Conservation (phyloP, 2,888 invertebrate species). For the Apocheima hispidaria region DNA sequence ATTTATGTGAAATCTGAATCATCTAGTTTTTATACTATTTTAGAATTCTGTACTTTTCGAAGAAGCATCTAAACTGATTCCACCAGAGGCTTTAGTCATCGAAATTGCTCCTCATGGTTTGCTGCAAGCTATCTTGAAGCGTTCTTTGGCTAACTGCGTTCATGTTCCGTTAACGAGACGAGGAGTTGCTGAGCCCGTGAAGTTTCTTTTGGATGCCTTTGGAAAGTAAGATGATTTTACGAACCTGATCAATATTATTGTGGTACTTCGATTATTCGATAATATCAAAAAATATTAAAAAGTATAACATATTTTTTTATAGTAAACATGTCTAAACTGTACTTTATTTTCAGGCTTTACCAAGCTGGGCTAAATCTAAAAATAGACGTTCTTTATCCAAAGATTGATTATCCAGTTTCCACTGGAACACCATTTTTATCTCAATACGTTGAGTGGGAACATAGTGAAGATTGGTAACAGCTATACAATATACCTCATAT, state of each 20-base stretch:
- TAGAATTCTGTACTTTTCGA: conserved; percentile 89
- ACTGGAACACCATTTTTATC: conserved; percentile 92
- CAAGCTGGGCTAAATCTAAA: conserved; percentile 89
- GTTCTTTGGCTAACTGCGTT: conserved; percentile 87
- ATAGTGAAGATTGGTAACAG: conserved; percentile 87
- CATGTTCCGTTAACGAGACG: conserved; percentile 88
- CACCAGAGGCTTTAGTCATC: conserved; percentile 90
- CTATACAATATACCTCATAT: background rate
- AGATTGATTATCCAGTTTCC: conserved; percentile 91
- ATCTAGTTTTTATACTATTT: conserved; percentile 9
- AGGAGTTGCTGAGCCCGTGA: conserved; percentile 85
- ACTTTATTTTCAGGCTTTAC: conserved; percentile 85
- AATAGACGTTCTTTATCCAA: conserved; percentile 89
- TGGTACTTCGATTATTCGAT: too few relatives aligned
- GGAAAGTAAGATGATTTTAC: conserved; percentile 80
- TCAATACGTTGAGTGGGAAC: conserved; percentile 92
- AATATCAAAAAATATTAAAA: too few relatives aligned
- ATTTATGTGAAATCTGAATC: background rate
- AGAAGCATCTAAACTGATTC: conserved; percentile 91
- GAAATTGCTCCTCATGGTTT: conserved; percentile 95
- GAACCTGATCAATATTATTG: too few relatives aligned
- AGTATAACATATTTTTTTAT: too few relatives aligned
- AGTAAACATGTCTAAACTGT: background rate
- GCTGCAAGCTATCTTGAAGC: conserved; percentile 92
- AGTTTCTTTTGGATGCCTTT: conserved; percentile 83